Evolutionary conservation across 2,113 vertebrate genomes (phyloP).

Genomic region (Epinephelus cyanopodus): DNA sequence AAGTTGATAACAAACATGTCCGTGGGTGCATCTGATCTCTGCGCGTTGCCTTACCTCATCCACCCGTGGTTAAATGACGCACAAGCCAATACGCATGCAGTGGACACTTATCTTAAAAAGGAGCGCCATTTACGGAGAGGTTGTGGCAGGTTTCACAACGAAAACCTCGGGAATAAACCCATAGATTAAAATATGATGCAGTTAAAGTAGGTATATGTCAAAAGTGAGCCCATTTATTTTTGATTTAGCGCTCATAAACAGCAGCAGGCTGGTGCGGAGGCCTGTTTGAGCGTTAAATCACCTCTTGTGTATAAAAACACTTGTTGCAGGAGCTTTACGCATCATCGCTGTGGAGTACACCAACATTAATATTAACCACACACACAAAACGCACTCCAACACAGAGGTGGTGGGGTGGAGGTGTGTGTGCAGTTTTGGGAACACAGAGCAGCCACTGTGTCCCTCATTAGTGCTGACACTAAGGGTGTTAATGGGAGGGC

Average conservation of each 20-base stretch:
- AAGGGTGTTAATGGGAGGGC: constrained; percentile 76
- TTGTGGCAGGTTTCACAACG: not conserved
- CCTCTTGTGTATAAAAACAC: constrained; percentile 12
- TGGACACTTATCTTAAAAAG: not conserved
- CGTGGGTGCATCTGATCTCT: not conserved
- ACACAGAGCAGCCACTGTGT: constrained; percentile 65
- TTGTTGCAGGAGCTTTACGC: constrained; percentile 49
- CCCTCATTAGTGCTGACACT: constrained; percentile 76
- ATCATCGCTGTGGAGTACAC: not conserved
- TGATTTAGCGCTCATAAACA: not conserved
- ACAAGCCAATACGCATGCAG: not conserved
- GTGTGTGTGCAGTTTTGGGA: constrained; percentile 11
- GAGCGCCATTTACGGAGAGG: no score
- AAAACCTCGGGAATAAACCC: not conserved
- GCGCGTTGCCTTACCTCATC: not conserved
- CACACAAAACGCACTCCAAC: not conserved
- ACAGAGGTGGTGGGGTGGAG: not conserved
- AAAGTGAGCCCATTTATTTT: not conserved
- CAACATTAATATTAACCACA: not conserved
- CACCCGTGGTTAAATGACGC: not conserved
- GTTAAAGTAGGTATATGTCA: not conserved
- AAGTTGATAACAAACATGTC: no score
- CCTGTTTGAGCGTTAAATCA: not conserved
- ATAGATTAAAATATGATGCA: not conserved
- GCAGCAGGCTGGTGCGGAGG: not conserved